phyloP scores from a whole-genome alignment of 2,888 invertebrate species.

The Noctua janthe region DNA sequence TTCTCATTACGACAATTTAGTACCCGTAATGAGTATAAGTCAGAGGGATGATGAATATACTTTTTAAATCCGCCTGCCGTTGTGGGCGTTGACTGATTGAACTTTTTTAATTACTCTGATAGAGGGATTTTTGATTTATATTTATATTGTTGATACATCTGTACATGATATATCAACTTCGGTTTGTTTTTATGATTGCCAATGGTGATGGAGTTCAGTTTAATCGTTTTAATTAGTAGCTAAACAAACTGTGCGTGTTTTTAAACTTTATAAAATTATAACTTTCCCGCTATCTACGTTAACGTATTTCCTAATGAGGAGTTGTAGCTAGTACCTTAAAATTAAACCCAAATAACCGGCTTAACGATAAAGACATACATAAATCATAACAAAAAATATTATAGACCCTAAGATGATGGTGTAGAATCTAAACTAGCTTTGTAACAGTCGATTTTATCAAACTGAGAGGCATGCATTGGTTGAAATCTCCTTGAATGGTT shows the following conservation, averaged over 20 bases:
- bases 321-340: background rate
- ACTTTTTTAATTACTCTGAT: conserved; percentile 45
- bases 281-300: background rate
- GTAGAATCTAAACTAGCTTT: too few species aligned
- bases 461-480: background rate
- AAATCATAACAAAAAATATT: conserved; percentile 71
- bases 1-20: conserved; percentile 84
- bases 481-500: background rate
- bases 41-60: conserved; percentile 60
- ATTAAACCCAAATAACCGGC: background rate
- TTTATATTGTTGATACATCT: conserved; percentile 6
- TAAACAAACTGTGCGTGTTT: background rate
- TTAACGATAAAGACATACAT: conserved; percentile 34
- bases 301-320: background rate
- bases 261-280: background rate
- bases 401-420: conserved; percentile 39
- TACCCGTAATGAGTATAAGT: conserved; percentile 74
- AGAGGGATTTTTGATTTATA: conserved; percentile 9
- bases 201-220: background rate
- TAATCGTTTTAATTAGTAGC: background rate
- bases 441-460: background rate
- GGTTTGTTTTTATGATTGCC: background rate
- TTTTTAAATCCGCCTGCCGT: conserved; percentile 42
- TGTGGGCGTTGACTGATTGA: conserved; percentile 35
- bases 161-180: background rate